A percentile compares a stretch with the other conserved stretches of the same genome.
Conservation (phyloP, 2,113 vertebrate species). For the Podiceps cristatus region DNA sequence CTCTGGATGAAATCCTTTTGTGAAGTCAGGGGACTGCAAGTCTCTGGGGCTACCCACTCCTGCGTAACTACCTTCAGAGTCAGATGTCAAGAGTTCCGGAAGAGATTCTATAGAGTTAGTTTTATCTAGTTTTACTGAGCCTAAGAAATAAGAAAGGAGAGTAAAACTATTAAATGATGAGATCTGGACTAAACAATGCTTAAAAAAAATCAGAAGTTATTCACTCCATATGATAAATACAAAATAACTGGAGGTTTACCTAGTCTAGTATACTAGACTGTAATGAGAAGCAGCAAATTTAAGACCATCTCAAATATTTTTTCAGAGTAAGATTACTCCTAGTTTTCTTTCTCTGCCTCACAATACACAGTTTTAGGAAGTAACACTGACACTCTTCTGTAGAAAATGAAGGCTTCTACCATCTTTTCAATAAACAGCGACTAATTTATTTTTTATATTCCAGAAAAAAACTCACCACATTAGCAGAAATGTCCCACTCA, state of each 20-base stretch:
- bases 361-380: background rate
- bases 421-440: background rate
- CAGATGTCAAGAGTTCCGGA: slow-evolving; percentile 91
- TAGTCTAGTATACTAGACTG: background rate
- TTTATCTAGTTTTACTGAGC: slow-evolving; percentile 83
- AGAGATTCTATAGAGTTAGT: slow-evolving; percentile 91
- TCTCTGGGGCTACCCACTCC: slow-evolving; percentile 91
- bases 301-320: background rate
- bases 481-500: background rate
- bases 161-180: background rate
- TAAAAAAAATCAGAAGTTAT: background rate
- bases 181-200: background rate
- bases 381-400: background rate
- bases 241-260: background rate
- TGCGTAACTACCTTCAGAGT: slow-evolving; percentile 93
- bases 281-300: background rate
- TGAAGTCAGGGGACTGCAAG: slow-evolving; percentile 89
- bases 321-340: background rate
- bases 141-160: slow-evolving; percentile 43
- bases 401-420: background rate
- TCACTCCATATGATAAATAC: background rate
- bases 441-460: background rate
- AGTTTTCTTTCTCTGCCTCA: background rate
- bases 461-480: background rate
- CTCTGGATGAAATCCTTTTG: slow-evolving; percentile 73